Evolutionary conservation across 2,113 vertebrate species (phyloP).

Genomic region (Mesitornis unicolor): DNA sequence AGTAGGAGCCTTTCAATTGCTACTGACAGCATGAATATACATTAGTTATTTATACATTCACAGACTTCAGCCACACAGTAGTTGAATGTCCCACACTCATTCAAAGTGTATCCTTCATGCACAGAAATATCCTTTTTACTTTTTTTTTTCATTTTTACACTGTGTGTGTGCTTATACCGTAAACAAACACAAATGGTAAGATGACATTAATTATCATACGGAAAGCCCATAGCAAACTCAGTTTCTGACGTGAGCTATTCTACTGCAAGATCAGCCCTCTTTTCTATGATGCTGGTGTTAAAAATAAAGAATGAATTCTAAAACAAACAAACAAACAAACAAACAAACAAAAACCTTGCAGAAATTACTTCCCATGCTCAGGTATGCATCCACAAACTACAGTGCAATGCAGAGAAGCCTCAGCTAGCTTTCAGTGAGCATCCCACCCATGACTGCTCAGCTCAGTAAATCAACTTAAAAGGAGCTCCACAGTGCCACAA

Average conservation of each 20-base stretch:
- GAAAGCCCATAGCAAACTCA: background rate
- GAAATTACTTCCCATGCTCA: background rate
- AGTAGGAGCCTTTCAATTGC: conserved; percentile 8
- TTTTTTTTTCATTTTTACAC: background rate
- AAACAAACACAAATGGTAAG: background rate
- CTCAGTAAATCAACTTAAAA: conserved; percentile 27
- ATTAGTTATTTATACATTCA: conserved; percentile 15
- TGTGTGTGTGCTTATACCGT: background rate
- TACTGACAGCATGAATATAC: conserved; percentile 16
- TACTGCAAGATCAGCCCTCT: background rate
- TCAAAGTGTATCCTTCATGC: conserved; percentile 5
- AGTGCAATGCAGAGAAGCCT: background rate
- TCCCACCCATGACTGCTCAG: background rate
- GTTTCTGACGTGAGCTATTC: background rate
- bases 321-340: background rate
- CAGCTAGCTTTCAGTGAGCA: background rate
- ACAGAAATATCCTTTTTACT: background rate
- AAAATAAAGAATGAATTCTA: background rate
- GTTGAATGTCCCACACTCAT: background rate
- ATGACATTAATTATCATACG: background rate
- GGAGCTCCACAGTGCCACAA: background rate
- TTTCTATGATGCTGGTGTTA: background rate
- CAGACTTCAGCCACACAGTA: background rate
- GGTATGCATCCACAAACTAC: background rate
- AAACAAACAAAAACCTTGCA: background rate